Percentiles rank a stretch among this genome's conserved stretches.
Conservation (phyloP, 2,888 invertebrate genomes). For the Oscheius sp. region DNA sequence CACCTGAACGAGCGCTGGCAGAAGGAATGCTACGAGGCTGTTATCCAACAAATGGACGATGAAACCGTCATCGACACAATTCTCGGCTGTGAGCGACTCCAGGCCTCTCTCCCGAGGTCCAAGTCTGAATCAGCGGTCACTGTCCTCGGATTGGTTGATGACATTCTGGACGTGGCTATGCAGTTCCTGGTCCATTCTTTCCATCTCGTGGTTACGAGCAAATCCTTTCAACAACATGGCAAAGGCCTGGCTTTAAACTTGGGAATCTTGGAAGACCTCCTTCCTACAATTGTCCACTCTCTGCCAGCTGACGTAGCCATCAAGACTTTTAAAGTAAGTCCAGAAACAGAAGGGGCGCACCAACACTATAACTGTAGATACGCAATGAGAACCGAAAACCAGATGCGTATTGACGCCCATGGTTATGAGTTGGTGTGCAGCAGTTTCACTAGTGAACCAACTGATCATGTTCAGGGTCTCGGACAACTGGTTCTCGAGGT, state of each 20-base stretch:
- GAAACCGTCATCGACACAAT: constrained; percentile 87
- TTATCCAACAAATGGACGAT: constrained; percentile 75
- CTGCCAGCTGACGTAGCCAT: constrained; percentile 87
- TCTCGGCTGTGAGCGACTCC: constrained; percentile 85
- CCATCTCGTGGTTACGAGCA: constrained; percentile 81
- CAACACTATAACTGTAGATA: no score
- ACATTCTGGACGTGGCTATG: constrained; percentile 85
- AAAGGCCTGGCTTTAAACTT: constrained; percentile 83
- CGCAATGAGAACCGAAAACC: no score
- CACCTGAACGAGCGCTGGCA: constrained; percentile 82
- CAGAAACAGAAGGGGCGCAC: no score
- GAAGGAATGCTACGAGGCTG: constrained; percentile 67
- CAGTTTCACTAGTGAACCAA: neutral
- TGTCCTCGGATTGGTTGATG: constrained; percentile 84
- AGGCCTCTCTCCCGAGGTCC: constrained; percentile 73
- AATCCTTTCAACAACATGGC: constrained; percentile 81
- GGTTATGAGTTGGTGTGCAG: no score
- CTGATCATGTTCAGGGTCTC: constrained; percentile 33
- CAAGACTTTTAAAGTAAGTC: constrained; percentile 76
- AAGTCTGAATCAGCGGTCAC: constrained; percentile 83
- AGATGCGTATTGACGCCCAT: no score
- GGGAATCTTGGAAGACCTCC: constrained; percentile 83
- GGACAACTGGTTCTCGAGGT: constrained; percentile 35
- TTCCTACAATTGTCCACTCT: constrained; percentile 84
- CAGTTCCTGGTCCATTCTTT: constrained; percentile 85